Evolutionary conservation across 1,140 invertebrate species (phyloP), one percentile per base, ranked within the genome.

Genomic region (Nasonia longicornis): DNA sequence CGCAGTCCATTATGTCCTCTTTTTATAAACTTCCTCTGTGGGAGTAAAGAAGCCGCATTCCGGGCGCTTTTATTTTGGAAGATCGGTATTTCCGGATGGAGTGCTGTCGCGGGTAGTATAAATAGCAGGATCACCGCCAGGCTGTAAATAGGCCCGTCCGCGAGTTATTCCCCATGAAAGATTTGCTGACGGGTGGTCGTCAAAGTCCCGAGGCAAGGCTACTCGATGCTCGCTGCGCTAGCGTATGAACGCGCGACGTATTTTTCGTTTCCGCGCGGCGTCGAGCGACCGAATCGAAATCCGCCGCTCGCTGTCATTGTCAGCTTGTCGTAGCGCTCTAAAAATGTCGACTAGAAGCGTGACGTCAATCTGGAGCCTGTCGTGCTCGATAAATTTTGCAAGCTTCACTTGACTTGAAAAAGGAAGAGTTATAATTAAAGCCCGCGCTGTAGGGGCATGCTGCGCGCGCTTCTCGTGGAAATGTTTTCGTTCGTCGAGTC

Each of bases 391-490:
- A 64, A 76, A 76, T 76, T 64, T 63, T 64, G 74, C 74, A 76
- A 76, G 58, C 52, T 64, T 38, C 29, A 76, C 29, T 76, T 76
- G 74, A 35, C 58, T 76, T 64, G 11, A 76, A 76, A 71, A 74
- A 74, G 72, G 29, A 73, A 48, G 42, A 48, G 38, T 48, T 73
- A 73, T 48, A 73, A 73, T 73, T 52, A 48, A 48, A 26, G 26
- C n/a, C n/a, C 64, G 8, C 3, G 4, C 7, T 31, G 6, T 64
- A 42, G 38, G 8, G 10, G 38, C 38, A 8, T 7, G 38, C 7
- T 42, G 8, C 6, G 7, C 6, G 10, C 38, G 38, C 38, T 42
- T 10, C 20, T 20, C 16, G 20, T 58, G 16, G 16, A 58, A 58
- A 20, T 58, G 52, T 58, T 58, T 58, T 20, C 52, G 16, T 58